A percentile compares a stretch with the other conserved stretches of the same genome.
Evolutionary conservation across 2,888 invertebrate genomes (phyloP).

Genomic region (Drosophila limbata): DNA sequence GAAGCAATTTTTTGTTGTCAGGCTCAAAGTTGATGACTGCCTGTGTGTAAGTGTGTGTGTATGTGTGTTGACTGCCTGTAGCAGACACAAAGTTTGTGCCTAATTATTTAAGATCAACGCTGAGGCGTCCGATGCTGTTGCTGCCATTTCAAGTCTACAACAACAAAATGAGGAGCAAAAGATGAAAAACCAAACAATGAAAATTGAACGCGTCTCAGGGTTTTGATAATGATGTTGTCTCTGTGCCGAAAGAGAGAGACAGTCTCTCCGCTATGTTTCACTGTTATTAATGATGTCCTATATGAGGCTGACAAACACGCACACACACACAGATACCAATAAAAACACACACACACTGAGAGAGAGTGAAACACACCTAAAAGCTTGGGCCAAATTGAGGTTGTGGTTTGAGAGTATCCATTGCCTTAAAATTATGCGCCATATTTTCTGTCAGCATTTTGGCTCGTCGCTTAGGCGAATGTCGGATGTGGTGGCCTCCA

Average conservation of each 20-base stretch:
- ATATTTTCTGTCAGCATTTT: conserved; percentile 68
- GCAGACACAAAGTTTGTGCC: conserved; percentile 73
- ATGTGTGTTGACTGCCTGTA: conserved; percentile 53
- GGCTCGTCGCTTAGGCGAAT: conserved; percentile 52
- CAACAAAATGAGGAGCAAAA: conserved; percentile 42
- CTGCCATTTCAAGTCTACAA: conserved; percentile 70
- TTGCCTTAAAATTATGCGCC: conserved; percentile 81
- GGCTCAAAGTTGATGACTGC: conserved; percentile 49
- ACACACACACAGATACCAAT: conserved; percentile 12
- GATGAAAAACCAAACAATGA: conserved; percentile 74
- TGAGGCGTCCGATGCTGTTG: conserved; percentile 21
- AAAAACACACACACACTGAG: conserved; percentile 4
- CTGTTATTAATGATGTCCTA: conserved; percentile 79
- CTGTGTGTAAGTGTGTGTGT: conserved; percentile 26
- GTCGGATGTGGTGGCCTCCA: conserved; percentile 61
- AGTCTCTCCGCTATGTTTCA: conserved; percentile 37
- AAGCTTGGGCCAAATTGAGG: conserved; percentile 52
- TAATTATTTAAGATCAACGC: conserved; percentile 81
- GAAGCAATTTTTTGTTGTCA: conserved; percentile 71
- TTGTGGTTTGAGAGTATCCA: conserved; percentile 53
- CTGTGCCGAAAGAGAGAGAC: not conserved
- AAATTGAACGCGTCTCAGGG: conserved; percentile 60
- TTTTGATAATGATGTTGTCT: conserved; percentile 64
- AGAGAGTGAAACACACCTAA: conserved; percentile 34
- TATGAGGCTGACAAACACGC: conserved; percentile 49